Evolutionary conservation across 1,140 invertebrate genomes (phyloP).

Genomic region (Aphelenchoides avenae): DNA sequence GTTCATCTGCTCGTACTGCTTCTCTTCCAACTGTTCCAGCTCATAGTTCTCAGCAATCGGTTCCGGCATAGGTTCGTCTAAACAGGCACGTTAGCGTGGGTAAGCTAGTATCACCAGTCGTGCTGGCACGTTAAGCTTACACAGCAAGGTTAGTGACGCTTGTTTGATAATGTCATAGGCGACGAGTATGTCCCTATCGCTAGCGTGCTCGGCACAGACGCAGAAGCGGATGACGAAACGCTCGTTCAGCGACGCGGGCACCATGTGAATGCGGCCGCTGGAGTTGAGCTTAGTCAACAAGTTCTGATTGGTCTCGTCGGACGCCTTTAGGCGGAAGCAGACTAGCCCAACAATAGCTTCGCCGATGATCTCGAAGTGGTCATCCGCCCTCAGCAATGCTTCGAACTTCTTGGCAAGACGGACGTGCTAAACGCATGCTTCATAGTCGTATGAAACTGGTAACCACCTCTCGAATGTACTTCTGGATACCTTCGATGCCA

Average conservation of each 20-base stretch:
- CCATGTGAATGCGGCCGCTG: constrained; percentile 67
- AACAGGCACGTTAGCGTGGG: constrained; percentile 3
- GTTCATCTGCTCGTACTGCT: constrained; percentile 50
- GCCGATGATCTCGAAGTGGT: not conserved
- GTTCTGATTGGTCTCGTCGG: no score
- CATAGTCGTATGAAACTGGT: not conserved
- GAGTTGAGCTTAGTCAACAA: constrained; percentile 89
- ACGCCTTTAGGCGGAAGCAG: not conserved
- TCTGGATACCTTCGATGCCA: not conserved
- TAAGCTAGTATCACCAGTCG: not conserved
- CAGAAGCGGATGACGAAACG: constrained; percentile 81
- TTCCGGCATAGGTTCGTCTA: constrained; percentile 50
- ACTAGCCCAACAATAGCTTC: not conserved
- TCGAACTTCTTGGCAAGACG: not conserved
- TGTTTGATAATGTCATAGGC: constrained; percentile 58
- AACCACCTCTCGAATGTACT: not conserved
- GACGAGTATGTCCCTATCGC: constrained; percentile 47
- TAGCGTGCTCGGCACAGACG: constrained; percentile 82
- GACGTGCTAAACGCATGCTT: not conserved
- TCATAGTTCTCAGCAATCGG: constrained; percentile 56
- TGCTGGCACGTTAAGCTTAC: constrained; percentile 22
- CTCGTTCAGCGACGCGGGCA: constrained; percentile 54
- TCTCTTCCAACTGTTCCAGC: constrained; percentile 48
- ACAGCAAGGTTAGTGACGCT: constrained; percentile 25
- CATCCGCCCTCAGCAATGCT: not conserved